Evolutionary conservation across 2,113 vertebrate genomes (phyloP), one percentile per base, ranked within the genome.

Genomic region (Rissa tridactyla): DNA sequence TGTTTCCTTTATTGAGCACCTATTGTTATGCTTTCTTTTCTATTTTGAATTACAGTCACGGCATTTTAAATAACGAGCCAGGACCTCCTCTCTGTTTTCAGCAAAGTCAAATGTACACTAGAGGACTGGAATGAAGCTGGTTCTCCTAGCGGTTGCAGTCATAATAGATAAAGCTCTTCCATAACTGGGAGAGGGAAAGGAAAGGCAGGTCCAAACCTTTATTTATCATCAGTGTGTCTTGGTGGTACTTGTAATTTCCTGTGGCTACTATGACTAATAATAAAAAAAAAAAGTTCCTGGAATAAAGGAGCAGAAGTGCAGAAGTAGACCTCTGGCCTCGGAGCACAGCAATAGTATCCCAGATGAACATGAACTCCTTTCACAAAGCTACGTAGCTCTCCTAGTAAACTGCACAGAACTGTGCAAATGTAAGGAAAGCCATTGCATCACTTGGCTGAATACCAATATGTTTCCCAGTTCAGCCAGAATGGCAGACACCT

Each of bases 1-100:
- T 96, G 94, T 95, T 95, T 96, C 86, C 66, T 95, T 92, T 69
- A 51, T 47, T 82, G 20, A 87, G 62, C 22, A 78, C n/a, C 92
- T 85, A 86, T 87, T 94, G 81, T 89, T 82, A 51, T n/a, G 20
- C 14, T 91, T 71, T 92, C 51, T 86, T 82, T 96, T 89, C 69
- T 95, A 86, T 84, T 92, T 79, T 72, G 36, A 85, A 30, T 90
- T 76, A 34, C 9, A 52, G 34, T 80, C 14, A 38, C 32, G 32
- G 38, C 38, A 47, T 51, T 97, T 92, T 84, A 46, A 89, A 72
- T 94, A 64, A 83, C 27, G 32, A 92, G 40, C 62, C 29, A 42
- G 49, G 62, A 82, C 29, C 52, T 72, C 18, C 25, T 91, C 58
- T 92, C 86, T 93, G 42, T 83, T 96, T 82, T 78, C 46, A 76